Base-by-base conservation (phyloP, 2,797 vertebrate genomes). In the Leptatherina wallacei region DNA sequence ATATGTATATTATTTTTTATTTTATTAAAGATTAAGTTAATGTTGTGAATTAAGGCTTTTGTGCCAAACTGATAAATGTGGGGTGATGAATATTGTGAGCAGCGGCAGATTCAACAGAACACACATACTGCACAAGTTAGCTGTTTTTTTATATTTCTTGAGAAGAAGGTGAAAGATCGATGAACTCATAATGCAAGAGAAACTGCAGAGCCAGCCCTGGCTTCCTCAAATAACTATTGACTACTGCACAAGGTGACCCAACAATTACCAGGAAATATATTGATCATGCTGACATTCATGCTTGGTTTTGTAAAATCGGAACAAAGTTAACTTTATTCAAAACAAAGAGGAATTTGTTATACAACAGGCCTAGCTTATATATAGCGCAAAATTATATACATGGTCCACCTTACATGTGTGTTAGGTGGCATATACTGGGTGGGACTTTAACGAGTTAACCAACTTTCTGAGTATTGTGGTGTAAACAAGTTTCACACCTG, bases 261-360 rank as follows among this genome's bases (percentile, higher is more conserved):
- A 62, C 80, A 85, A 79, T 87, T 74, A 75, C 51, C 33, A 35
- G 66, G 55, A 82, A 79, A 60, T 42, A 20, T 59, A 87, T 82
- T 11, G 56, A 87, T 88, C 62, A 58, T 14, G 14, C 36, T 81
- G 20, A 35, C 64, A 70, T 66, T 72, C n/a, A 51, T 57, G 65
- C 40, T 29, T 59, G 13, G 47, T 71, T 71, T 63, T 51, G 65
- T 66, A 69, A 85, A 77, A 76, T 18, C 42, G 56, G 24, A 29
- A 69, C n/a, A 61, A 64, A 65, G 60, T 47, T 65, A 11, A 35
- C 6, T 24, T 49, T 27, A 57, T n/a, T 64, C 8, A 22, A 44
- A n/a, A 59, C 6, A 73, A 70, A 52, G 9, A 36, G 13, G 35
- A 56, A 62, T 35, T 47, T 20, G 60, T 59, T 49, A 33, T 10